A percentile compares a stretch with the other conserved stretches of the same genome.
phyloP scores from a whole-genome alignment of 2,113 vertebrate genomes.

The Micronycteris hirsuta region DNA sequence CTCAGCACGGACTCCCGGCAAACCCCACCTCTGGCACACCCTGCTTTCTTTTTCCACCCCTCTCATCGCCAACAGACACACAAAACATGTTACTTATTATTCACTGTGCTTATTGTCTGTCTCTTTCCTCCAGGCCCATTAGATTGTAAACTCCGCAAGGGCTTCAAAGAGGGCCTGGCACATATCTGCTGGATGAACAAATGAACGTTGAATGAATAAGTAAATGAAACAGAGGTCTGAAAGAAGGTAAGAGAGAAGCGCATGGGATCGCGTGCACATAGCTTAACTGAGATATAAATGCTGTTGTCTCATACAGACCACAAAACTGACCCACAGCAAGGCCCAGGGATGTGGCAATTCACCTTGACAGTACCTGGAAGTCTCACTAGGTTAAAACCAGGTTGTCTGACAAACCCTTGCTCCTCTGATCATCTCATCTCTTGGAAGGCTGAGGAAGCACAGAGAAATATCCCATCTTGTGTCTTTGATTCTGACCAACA shows the following conservation, averaged over 20 bases:
- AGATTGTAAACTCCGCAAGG: not conserved
- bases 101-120: not conserved
- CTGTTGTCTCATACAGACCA: not conserved
- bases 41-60: not conserved
- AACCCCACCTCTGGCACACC: not conserved
- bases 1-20: not conserved
- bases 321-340: not conserved
- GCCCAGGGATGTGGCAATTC: not conserved
- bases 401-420: not conserved
- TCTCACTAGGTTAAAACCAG: not conserved
- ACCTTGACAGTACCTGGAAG: too few relatives aligned
- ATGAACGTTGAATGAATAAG: not conserved
- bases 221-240: not conserved
- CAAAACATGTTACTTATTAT: not conserved
- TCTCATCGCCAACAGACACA: not conserved
- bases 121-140: not conserved
- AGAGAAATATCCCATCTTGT: not conserved
- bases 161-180: not conserved
- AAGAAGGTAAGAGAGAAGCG: not conserved
- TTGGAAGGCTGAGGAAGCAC: not conserved
- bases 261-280: not conserved
- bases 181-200: not conserved
- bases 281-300: not conserved
- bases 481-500: not conserved
- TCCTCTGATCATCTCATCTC: not conserved